Percentiles rank a stretch among this genome's conserved stretches.
Conservation (phyloP, 2,797 vertebrate species). For the Myiothlypis coronata region DNA sequence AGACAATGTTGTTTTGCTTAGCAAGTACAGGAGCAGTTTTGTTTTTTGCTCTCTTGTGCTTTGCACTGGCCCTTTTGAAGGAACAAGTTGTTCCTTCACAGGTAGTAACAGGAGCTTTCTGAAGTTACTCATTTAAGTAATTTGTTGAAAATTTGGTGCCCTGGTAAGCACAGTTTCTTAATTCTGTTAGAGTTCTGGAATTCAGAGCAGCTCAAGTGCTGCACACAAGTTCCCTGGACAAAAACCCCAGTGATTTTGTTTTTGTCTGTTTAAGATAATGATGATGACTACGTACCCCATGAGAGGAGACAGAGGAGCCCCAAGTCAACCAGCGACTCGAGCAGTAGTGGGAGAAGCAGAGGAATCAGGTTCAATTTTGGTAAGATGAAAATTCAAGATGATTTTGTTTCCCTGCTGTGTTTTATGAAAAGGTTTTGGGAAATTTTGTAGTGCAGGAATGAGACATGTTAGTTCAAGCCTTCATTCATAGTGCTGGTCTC, state of each 20-base stretch:
- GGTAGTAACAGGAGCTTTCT: background rate
- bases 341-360: slow-evolving; percentile 63
- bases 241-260: background rate
- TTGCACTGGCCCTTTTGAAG: background rate
- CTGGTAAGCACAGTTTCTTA: background rate
- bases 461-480: background rate
- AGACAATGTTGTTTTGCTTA: background rate
- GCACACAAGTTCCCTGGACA: accelerated
- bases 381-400: background rate
- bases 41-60: background rate
- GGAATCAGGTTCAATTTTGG: slow-evolving; percentile 72
- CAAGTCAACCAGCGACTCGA: background rate
- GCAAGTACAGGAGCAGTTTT: background rate
- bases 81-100: background rate
- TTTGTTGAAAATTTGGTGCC: background rate
- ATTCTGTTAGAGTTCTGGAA: background rate
- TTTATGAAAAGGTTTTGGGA: background rate
- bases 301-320: slow-evolving; percentile 66
- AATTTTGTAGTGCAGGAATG: background rate
- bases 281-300: slow-evolving; percentile 72
- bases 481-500: background rate
- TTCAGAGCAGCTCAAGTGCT: accelerated
- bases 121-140: background rate
- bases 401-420: background rate
- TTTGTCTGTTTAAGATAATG: background rate